Conservation (phyloP, 2,797 vertebrate genomes). For the Acipenser oxyrinchus region DNA sequence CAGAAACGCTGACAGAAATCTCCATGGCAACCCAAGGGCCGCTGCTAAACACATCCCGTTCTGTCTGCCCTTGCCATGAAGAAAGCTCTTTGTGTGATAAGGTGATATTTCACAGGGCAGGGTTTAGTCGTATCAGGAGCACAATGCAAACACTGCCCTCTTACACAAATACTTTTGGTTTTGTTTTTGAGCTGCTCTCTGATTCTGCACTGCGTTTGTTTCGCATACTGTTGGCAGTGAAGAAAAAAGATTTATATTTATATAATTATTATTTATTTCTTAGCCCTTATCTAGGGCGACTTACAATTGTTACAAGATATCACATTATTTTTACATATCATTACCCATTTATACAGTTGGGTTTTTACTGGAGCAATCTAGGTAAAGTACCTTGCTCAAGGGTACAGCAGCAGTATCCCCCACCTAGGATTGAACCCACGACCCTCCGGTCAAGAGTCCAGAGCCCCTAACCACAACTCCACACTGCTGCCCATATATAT, state of each 20-base stretch:
- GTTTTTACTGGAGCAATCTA: not conserved
- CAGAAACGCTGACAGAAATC: conserved; percentile 53
- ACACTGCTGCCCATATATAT: too few species aligned
- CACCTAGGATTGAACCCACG: too few species aligned
- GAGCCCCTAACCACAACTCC: too few species aligned
- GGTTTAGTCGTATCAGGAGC: conserved; percentile 43
- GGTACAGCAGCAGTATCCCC: conserved; percentile 12
- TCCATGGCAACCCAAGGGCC: conserved; percentile 48
- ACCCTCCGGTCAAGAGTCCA: too few species aligned
- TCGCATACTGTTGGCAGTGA: conserved; percentile 17
- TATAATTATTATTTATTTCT: conserved; percentile 10
- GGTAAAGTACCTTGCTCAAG: conserved; percentile 5
- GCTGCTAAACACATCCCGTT: conserved; percentile 42
- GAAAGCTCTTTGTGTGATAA: conserved; percentile 53
- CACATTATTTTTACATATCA: too few species aligned
- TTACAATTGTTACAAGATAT: too few species aligned
- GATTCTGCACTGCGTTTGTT: conserved; percentile 13
- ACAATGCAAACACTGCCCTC: conserved; percentile 48
- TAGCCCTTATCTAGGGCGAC: too few species aligned
- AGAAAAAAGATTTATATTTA: too few species aligned
- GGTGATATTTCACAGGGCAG: conserved; percentile 59
- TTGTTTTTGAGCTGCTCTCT: conserved; percentile 19
- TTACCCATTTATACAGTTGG: too few species aligned
- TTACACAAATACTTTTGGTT: conserved; percentile 33
- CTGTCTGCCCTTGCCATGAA: conserved; percentile 44